These are phyloP conservation scores for Nomada fucata DNA, from an alignment of 2,888 invertebrate species.

Conservation along the genomic window DNA sequence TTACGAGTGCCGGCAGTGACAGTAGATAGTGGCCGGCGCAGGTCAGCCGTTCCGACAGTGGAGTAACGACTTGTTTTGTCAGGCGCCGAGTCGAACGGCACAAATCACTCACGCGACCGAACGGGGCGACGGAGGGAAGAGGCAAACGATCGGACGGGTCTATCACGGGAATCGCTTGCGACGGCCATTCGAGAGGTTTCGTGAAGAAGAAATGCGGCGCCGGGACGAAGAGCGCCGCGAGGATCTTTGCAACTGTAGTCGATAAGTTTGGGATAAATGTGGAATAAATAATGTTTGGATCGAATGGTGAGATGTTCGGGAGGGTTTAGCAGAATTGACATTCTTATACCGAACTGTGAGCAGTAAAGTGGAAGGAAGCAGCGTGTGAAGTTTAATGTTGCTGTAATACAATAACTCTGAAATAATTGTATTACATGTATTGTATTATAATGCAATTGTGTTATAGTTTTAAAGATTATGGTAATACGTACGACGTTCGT, in stretches of 20 bases:
- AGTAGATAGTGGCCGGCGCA: slow-evolving; percentile 63
- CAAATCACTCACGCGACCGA: slow-evolving; percentile 64
- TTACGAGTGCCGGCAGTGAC: slow-evolving; percentile 63
- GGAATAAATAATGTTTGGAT: background rate
- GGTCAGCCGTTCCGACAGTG: slow-evolving; percentile 61
- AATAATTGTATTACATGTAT: too few species aligned
- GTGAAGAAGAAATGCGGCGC: background rate
- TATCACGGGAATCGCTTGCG: slow-evolving; percentile 59
- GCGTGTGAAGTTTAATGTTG: too few species aligned
- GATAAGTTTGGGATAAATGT: background rate
- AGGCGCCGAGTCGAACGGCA: slow-evolving; percentile 60
- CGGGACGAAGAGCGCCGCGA: background rate
- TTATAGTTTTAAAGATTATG: too few species aligned
- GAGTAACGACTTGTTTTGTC: slow-evolving; percentile 72
- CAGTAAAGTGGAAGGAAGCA: too few species aligned
- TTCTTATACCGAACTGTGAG: too few species aligned
- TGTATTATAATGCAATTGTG: too few species aligned
- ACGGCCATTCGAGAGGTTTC: slow-evolving; percentile 34
- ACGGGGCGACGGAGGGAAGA: background rate
- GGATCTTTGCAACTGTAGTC: background rate
- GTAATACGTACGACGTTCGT: background rate
- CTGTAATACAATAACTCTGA: too few species aligned
- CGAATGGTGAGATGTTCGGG: background rate
- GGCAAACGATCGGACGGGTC: slow-evolving; percentile 16
- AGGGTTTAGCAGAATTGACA: background rate